Conservation (phyloP, 2,888 invertebrate species). For the Harpagoxenus sublaevis region DNA sequence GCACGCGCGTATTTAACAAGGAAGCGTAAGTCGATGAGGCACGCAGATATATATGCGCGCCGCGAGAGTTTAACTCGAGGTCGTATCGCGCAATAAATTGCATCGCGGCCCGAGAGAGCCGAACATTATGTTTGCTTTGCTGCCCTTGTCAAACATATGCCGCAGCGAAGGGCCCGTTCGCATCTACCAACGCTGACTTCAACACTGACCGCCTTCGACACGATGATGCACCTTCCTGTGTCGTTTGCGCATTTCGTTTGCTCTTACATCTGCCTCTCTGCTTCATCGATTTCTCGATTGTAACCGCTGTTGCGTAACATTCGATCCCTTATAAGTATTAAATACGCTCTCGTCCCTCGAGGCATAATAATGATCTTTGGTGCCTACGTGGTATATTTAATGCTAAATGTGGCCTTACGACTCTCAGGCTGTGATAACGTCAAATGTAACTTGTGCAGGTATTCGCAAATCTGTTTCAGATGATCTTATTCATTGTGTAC, state of each 20-base stretch:
- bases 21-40: slow-evolving; percentile 67
- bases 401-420: not conserved
- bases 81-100: slow-evolving; percentile 77
- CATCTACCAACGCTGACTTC: slow-evolving; percentile 41
- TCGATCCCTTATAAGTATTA: not conserved
- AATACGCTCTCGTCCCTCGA: not conserved
- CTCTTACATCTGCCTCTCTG: slow-evolving; percentile 44
- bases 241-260: slow-evolving; percentile 46
- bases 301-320: slow-evolving; percentile 14
- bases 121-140: slow-evolving; percentile 75
- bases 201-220: slow-evolving; percentile 37
- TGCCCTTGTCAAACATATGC: slow-evolving; percentile 76
- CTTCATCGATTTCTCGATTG: slow-evolving; percentile 13
- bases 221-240: slow-evolving; percentile 28
- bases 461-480: not conserved
- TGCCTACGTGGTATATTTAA: not conserved
- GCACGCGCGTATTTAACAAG: slow-evolving; percentile 55
- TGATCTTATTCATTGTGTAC: not conserved
- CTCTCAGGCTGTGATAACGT: not conserved
- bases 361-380: not conserved
- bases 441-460: not conserved
- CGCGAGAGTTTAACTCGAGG: slow-evolving; percentile 72
- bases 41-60: slow-evolving; percentile 62
- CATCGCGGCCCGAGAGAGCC: slow-evolving; percentile 62
- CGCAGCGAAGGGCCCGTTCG: slow-evolving; percentile 58